A percentile compares a stretch with the other conserved stretches of the same genome.
phyloP scores from a whole-genome alignment of 1,140 invertebrate genomes.

The Caenorhabditis remanei region DNA sequence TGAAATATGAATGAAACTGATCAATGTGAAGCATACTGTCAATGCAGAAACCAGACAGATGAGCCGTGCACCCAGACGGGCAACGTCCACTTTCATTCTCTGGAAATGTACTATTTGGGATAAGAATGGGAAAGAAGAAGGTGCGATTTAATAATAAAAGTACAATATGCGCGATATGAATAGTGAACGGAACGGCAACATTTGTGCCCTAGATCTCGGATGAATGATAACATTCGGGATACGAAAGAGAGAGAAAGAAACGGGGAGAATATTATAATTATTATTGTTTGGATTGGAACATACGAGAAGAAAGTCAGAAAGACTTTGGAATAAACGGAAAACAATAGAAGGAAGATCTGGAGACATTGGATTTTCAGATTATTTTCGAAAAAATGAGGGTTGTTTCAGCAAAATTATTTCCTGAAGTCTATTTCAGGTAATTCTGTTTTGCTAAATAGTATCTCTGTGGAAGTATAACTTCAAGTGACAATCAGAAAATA shows the following conservation, averaged over 20 bases:
- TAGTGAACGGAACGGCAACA: not conserved
- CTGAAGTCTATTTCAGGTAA: too few relatives aligned
- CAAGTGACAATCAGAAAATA: too few relatives aligned
- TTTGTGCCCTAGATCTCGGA: not conserved
- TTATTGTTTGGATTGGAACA: not conserved
- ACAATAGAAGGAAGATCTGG: too few relatives aligned
- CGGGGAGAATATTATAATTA: not conserved
- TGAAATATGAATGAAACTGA: conserved; percentile 14
- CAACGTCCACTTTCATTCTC: conserved; percentile 1
- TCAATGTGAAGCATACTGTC: conserved; percentile 2
- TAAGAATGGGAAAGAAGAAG: not conserved
- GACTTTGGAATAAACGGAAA: too few relatives aligned
- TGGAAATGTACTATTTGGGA: not conserved
- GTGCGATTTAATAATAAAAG: not conserved
- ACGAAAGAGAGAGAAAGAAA: not conserved
- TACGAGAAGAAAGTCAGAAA: too few relatives aligned
- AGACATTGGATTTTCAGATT: too few relatives aligned
- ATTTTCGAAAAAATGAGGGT: too few relatives aligned
- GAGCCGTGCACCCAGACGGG: conserved; percentile 6
- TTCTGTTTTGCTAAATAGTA: too few relatives aligned
- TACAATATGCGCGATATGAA: not conserved
- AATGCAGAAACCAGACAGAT: not conserved
- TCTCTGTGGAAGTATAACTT: too few relatives aligned
- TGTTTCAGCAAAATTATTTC: too few relatives aligned
- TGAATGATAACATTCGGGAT: not conserved